Evolutionary conservation across 2,113 vertebrate species (phyloP).

Genomic region (Macheiramphus alcinus): DNA sequence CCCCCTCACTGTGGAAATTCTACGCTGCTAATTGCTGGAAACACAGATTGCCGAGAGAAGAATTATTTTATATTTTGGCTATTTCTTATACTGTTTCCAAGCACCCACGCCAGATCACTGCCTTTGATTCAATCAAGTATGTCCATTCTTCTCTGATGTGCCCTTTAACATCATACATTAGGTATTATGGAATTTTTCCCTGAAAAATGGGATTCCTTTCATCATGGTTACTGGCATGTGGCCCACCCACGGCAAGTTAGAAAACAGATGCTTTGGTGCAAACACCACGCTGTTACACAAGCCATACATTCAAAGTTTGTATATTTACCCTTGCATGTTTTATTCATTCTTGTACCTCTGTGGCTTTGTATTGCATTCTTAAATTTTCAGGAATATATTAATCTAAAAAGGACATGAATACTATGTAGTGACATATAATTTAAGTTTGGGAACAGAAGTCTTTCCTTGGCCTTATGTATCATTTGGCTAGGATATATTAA

Average conservation of each 20-base stretch:
- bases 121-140: background rate
- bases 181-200: background rate
- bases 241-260: background rate
- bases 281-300: background rate
- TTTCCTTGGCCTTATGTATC: background rate
- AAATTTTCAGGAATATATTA: background rate
- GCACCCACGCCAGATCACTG: background rate
- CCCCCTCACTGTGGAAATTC: background rate
- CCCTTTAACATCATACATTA: background rate
- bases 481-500: background rate
- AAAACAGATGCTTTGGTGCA: background rate
- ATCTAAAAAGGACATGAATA: background rate
- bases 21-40: background rate
- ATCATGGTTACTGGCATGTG: background rate
- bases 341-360: background rate
- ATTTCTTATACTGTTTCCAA: background rate
- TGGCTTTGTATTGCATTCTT: background rate
- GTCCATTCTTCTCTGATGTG: background rate
- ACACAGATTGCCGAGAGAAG: background rate
- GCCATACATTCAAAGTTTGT: background rate
- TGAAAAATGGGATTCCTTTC: background rate
- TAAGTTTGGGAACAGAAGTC: background rate
- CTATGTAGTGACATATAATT: fast-evolving
- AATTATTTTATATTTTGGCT: background rate
- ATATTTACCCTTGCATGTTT: background rate